Conservation (phyloP, 2,888 invertebrate genomes). For the Pyrochroa serraticornis region DNA sequence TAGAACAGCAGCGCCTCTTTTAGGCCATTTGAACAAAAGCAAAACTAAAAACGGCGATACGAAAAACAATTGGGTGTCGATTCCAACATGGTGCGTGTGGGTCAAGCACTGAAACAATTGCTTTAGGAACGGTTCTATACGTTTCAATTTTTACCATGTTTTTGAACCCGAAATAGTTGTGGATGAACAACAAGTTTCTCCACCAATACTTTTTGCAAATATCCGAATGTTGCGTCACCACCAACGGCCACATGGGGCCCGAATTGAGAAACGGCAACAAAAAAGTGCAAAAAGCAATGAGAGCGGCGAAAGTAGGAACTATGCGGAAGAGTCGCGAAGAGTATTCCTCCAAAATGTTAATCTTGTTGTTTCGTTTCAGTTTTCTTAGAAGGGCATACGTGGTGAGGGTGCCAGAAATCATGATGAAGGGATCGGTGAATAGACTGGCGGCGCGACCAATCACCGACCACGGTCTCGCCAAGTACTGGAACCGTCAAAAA, state of each 20-base stretch:
- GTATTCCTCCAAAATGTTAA: conserved; percentile 67
- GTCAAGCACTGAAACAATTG: conserved; percentile 65
- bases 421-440: conserved; percentile 74
- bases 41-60: conserved; percentile 66
- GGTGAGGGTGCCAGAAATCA: conserved; percentile 72
- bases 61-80: conserved; percentile 72
- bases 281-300: conserved; percentile 72
- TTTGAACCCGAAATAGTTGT: conserved; percentile 75
- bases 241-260: conserved; percentile 74
- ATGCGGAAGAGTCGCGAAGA: conserved; percentile 67
- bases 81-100: conserved; percentile 74
- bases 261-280: conserved; percentile 67
- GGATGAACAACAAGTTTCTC: conserved; percentile 73
- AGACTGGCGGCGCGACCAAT: conserved; percentile 71
- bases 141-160: conserved; percentile 64
- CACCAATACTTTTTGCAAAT: conserved; percentile 74
- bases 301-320: conserved; percentile 67
- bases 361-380: conserved; percentile 61
- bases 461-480: conserved; percentile 70
- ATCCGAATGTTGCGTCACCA: conserved; percentile 69
- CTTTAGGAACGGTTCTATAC: conserved; percentile 6
- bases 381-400: conserved; percentile 68
- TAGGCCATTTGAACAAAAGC: conserved; percentile 67
- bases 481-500: conserved; percentile 55
- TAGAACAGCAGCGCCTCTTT: conserved; percentile 60